A percentile compares a stretch with the other conserved stretches of the same genome.
phyloP scores from a whole-genome alignment of 2,888 invertebrate species.

The Lasius fuliginosus region DNA sequence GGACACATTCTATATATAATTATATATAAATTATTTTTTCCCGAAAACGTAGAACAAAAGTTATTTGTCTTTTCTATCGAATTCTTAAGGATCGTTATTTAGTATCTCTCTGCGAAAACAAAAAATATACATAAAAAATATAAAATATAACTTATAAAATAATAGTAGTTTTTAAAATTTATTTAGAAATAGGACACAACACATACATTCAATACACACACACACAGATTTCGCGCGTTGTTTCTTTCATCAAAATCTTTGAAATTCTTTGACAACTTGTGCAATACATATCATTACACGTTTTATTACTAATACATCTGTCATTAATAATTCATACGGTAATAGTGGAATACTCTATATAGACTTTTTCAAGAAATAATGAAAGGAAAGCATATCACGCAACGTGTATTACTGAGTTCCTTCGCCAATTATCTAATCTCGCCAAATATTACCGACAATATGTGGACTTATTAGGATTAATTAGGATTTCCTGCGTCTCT shows the following conservation, averaged over 20 bases:
- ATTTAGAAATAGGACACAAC: constrained; percentile 5
- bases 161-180: not conserved
- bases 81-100: not conserved
- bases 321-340: constrained; percentile 6
- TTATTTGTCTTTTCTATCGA: not conserved
- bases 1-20: too few species aligned
- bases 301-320: not conserved
- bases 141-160: not conserved
- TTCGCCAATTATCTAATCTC: constrained; percentile 83
- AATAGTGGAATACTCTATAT: not conserved
- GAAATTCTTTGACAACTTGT: not conserved
- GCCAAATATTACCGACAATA: constrained; percentile 38
- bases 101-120: not conserved
- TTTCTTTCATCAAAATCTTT: not conserved
- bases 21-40: too few species aligned
- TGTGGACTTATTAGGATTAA: constrained; percentile 42
- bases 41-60: not conserved
- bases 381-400: constrained; percentile 58
- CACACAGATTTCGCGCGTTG: not conserved
- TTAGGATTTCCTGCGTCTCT: constrained; percentile 21
- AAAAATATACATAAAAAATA: not conserved
- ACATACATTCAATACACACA: not conserved
- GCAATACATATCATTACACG: not conserved
- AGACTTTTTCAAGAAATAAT: constrained; percentile 57
- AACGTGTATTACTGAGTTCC: constrained; percentile 63